Evolutionary conservation across 2,113 vertebrate genomes (phyloP), one percentile per base, ranked within the genome.

Genomic region (Calonectris borealis): DNA sequence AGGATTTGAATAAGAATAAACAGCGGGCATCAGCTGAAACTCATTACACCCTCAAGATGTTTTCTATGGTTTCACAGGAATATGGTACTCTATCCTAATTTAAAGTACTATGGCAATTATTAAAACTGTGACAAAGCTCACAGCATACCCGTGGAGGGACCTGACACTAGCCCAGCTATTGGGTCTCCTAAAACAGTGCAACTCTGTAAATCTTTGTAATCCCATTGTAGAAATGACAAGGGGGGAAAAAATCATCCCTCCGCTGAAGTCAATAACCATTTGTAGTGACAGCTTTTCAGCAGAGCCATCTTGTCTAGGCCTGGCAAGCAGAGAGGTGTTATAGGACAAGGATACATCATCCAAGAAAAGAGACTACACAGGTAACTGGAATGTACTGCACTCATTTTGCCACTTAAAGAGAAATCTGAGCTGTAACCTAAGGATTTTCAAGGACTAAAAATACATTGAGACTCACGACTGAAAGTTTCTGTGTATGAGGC

Each of bases 401-500:
- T 85, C n/a, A 78, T 87, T 93, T 77, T 93, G 58, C 65, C 46
- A 32, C 73, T 94, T 85, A 65, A 26, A 66, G 70, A 46, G 87
- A 97, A 97, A 95, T 64, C 36, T 80, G 80, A 97, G 70, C 66
- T 84, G 76, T 49, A 92, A 86, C 62, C 80, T 57, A 93, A 88
- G 64, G 19, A 69, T 85, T 91, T 95, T 87, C 77, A 92, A 88
- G 88, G 77, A 66, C 80, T 91, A 83, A 94, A 94, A 94, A 83
- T 81, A 60, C 32, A 70, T 2, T 1, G 13, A 88, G 44, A 49
- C 81, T 96, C 62, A 70, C 42, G 90, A 38, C 27, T 44, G 26
- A 48, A 87, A 93, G 52, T 62, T 85, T 65, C 62, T 72, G 4
- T 36, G 19, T n/a, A 26, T 52, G 55, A 84, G 49, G 46, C 38